phyloP scores from a whole-genome alignment of 2,888 invertebrate species.

The Carterocephalus palaemon region DNA sequence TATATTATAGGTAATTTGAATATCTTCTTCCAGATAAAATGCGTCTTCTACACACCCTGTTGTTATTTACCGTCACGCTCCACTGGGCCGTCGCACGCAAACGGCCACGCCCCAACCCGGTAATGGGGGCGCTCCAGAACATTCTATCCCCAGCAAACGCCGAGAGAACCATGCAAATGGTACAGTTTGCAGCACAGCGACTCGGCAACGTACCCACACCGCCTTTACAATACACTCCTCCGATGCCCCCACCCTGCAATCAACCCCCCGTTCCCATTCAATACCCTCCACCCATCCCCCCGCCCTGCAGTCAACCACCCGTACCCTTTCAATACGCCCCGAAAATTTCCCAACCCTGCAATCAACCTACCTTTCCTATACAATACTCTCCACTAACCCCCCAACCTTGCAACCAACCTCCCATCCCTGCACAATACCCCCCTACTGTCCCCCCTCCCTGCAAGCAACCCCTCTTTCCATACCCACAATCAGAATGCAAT shows the following conservation, averaged over 20 bases:
- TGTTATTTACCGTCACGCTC: background rate
- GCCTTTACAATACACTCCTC: background rate
- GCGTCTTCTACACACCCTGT: conserved; percentile 5
- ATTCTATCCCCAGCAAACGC: conserved; percentile 10
- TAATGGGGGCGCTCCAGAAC: conserved; percentile 6
- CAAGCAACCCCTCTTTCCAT: too few species aligned
- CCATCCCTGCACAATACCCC: too few species aligned
- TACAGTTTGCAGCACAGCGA: conserved; percentile 1
- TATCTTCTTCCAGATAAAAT: conserved; percentile 11
- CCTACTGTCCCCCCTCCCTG: too few species aligned
- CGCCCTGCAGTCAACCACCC: background rate
- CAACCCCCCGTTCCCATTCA: background rate
- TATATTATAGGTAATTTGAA: too few species aligned
- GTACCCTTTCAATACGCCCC: background rate
- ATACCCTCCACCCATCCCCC: background rate
- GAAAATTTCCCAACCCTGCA: background rate
- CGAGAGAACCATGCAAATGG: conserved; percentile 8
- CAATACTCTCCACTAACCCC: too few species aligned
- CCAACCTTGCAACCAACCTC: too few species aligned
- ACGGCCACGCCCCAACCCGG: conserved; percentile 3
- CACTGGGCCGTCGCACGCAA: background rate
- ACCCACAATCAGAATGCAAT: too few species aligned
- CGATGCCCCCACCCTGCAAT: background rate
- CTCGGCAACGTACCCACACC: too few species aligned
- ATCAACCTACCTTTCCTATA: too few species aligned